Evolutionary conservation across 2,113 vertebrate genomes (phyloP), one percentile per base, ranked within the genome.

Genomic region (Zootoca vivipara): DNA sequence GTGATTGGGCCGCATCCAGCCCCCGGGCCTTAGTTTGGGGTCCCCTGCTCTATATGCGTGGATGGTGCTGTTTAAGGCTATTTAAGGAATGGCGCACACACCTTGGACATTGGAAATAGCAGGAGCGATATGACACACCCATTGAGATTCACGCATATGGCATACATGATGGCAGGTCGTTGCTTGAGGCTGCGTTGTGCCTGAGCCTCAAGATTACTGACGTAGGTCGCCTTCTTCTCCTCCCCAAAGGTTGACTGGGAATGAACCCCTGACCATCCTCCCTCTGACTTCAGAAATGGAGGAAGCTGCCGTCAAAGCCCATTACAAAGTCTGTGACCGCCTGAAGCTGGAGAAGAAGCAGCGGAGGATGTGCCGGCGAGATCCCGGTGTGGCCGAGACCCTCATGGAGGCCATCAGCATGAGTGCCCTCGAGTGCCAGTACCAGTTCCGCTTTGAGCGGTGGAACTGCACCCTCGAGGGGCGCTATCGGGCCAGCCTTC

Each of bases 311-410:
- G 95, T 96, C 91, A 98, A 98, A 95, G 98, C 98, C 0, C 99
- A 99, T 96, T 99, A 97, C 97, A 99, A 99, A 96, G 98, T 99
- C 94, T 99, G 99, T 8, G 99, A 99, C 96, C 97, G 98, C 86
- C 98, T 99, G 95, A 99, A 99, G 96, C 97, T 99, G 96, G 98
- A 99, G 94, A 98, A 98, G 96, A 99, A 99, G 93, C 99, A 99
- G 94, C 97, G 98, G 6, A 97, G 99, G 91, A 99, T 99, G 99
- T 99, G 99, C 95, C 97, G 99, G 90, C 96, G 99, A 78, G 99
- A 99, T 96, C 99, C 99, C 0, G 99, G 99, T 0, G 98, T 99
- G 94, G 99, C 98, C 0, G 98, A 99, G 96, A 99, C 98, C 5
- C 97, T 99, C 90, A 96, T 98, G 95, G 99, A 99, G 95, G 98